Evolutionary conservation across 2,113 vertebrate species (phyloP).

Genomic region (Phyllostomus hastatus): DNA sequence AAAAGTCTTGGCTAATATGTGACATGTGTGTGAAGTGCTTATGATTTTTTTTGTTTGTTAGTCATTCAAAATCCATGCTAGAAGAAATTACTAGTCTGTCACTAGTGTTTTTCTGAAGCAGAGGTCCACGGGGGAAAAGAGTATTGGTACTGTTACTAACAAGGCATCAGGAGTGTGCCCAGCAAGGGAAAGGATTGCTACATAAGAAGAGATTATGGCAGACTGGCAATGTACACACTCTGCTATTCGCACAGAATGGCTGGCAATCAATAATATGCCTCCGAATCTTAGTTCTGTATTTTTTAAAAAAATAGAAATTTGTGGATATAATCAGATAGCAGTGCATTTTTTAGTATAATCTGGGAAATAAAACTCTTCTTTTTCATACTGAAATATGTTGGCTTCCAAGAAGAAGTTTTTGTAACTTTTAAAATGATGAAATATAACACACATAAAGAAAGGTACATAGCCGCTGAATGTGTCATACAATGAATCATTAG

Average conservation of each 20-base stretch:
- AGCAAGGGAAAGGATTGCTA: background rate
- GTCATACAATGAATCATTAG: background rate
- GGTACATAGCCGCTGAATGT: background rate
- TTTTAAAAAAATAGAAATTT: background rate
- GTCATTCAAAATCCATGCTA: background rate
- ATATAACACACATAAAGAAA: background rate
- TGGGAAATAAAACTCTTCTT: slow-evolving; percentile 5
- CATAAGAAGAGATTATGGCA: background rate
- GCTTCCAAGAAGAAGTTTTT: background rate
- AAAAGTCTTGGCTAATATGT: background rate
- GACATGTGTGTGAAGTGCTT: background rate
- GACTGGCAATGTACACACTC: background rate
- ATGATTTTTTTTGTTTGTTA: background rate
- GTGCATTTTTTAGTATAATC: background rate
- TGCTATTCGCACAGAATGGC: background rate
- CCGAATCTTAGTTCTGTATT: background rate
- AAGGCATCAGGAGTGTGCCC: background rate
- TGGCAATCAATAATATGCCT: background rate
- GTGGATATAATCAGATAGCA: background rate
- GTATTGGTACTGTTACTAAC: background rate
- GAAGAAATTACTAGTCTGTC: background rate
- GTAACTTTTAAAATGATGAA: slow-evolving; percentile 6
- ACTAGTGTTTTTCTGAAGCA: background rate
- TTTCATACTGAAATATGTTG: background rate
- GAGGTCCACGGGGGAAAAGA: background rate